Evolutionary conservation across 2,113 vertebrate species (phyloP).

Genomic region (Chunga burmeisteri): DNA sequence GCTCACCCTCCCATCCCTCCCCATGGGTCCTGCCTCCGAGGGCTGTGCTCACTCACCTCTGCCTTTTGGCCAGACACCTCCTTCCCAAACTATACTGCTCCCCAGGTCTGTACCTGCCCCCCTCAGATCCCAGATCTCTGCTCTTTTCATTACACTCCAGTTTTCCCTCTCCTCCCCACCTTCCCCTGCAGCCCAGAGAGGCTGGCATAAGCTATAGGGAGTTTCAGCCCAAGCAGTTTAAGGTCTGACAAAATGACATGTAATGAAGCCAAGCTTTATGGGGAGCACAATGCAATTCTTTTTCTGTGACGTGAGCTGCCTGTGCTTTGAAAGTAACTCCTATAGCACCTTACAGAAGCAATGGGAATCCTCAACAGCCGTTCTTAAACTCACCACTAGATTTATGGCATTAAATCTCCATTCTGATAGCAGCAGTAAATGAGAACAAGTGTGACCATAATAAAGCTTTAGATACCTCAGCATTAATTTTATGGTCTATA

Average conservation of each 20-base stretch:
- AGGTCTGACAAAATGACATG: neutral
- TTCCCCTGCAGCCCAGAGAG: neutral
- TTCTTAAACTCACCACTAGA: neutral
- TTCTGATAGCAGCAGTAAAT: neutral
- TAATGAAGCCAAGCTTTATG: neutral
- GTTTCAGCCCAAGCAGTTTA: neutral
- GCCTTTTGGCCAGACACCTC: neutral
- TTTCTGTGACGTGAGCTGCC: neutral
- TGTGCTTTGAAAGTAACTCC: neutral
- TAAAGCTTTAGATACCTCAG: neutral
- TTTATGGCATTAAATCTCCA: neutral
- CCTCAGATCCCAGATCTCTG: neutral
- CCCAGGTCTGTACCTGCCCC: neutral
- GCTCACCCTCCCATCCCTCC: neutral
- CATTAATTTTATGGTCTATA: neutral
- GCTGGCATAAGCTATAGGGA: accelerated
- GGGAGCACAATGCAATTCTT: neutral
- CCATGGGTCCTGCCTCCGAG: accelerated
- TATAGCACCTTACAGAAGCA: neutral
- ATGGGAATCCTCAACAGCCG: neutral
- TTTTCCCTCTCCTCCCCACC: neutral
- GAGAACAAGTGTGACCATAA: neutral
- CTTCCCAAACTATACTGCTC: neutral
- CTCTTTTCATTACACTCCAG: neutral
- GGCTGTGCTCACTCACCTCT: neutral